Evolutionary conservation across 2,888 invertebrate species (phyloP).

Genomic region (Aphodius granarius): DNA sequence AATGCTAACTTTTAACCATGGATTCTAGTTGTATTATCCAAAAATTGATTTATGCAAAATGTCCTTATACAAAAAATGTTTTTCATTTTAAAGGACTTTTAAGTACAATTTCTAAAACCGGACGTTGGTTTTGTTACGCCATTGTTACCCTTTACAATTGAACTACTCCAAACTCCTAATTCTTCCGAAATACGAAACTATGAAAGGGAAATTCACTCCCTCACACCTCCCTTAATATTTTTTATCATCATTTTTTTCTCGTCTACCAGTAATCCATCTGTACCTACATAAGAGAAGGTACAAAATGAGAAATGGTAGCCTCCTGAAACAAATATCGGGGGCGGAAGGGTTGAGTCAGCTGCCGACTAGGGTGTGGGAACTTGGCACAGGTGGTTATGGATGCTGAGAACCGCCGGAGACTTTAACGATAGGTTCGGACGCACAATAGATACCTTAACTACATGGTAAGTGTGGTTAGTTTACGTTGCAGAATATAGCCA

Average conservation of each 20-base stretch:
- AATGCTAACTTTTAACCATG: too few species aligned
- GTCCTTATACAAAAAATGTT: too few species aligned
- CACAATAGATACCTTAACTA: not conserved
- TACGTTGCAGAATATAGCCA: not conserved
- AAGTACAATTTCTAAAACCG: too few species aligned
- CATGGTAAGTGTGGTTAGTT: not conserved
- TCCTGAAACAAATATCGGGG: constrained; percentile 34
- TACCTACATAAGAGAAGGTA: too few species aligned
- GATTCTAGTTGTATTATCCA: too few species aligned
- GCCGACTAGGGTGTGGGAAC: constrained; percentile 50
- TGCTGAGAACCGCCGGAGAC: constrained; percentile 34
- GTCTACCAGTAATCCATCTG: not conserved
- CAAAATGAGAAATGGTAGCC: not conserved
- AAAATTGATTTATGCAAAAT: too few species aligned
- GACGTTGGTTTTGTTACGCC: too few species aligned
- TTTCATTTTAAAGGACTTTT: too few species aligned
- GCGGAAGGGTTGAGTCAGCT: constrained; percentile 51
- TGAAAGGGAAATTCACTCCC: not conserved
- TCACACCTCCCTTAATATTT: not conserved
- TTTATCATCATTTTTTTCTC: not conserved
- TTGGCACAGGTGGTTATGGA: constrained; percentile 48
- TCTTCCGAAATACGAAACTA: not conserved
- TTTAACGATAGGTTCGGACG: constrained; percentile 24
- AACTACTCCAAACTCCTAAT: not conserved
- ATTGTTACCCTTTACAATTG: too few species aligned